Percentiles rank a stretch among this genome's conserved stretches.
Evolutionary conservation across 2,797 vertebrate species (phyloP).

Genomic region (Lerista edwardsae): DNA sequence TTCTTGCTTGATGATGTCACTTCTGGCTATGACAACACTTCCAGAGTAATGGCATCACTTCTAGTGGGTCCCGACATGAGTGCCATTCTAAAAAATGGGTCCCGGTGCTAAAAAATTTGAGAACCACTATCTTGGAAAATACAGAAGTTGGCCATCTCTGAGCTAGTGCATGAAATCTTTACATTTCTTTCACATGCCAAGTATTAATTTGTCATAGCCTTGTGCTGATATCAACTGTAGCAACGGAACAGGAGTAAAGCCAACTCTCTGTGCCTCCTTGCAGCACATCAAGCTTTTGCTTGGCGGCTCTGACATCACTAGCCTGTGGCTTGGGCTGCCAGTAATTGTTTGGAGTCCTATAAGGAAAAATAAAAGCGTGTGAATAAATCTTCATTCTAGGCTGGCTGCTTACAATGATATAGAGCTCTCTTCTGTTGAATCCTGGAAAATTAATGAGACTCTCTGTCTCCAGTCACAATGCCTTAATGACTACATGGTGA

Average conservation of each 20-base stretch:
- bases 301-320: neutral
- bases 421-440: neutral
- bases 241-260: neutral
- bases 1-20: no score
- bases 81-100: no score
- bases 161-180: neutral
- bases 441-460: slow-evolving; percentile 17
- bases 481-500: slow-evolving; percentile 15
- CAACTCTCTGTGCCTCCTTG: neutral
- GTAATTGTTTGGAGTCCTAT: neutral
- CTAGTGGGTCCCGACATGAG: no score
- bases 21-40: no score
- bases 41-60: no score
- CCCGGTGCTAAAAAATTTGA: no score
- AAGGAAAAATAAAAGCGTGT: no score
- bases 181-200: no score
- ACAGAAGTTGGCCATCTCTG: neutral
- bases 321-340: neutral
- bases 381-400: no score
- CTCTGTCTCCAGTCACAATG: slow-evolving; percentile 3
- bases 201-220: neutral
- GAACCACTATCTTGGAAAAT: neutral
- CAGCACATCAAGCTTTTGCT: neutral
- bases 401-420: neutral
- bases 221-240: neutral